A percentile compares a stretch with the other conserved stretches of the same genome.
Conservation (phyloP, 2,113 vertebrate species). For the Naja naja region DNA sequence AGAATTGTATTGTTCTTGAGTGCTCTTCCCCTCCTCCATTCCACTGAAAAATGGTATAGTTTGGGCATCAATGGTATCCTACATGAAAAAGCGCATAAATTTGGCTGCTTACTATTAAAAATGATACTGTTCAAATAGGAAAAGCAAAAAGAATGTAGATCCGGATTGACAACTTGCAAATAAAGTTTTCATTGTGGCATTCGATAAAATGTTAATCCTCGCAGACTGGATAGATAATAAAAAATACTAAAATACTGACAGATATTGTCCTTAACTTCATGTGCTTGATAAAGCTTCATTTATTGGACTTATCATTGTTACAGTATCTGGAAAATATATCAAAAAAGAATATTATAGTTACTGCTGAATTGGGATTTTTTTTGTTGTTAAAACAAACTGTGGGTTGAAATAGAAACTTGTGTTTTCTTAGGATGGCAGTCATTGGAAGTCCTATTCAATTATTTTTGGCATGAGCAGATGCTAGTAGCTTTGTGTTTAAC, state of each 20-base stretch:
- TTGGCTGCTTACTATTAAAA: neutral
- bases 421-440: conserved; percentile 70
- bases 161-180: conserved; percentile 8
- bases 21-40: neutral
- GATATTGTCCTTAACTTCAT: conserved; percentile 27
- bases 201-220: neutral
- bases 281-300: conserved; percentile 44
- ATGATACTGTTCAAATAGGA: conserved; percentile 5
- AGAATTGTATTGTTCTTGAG: neutral
- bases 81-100: conserved; percentile 24
- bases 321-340: conserved; percentile 59
- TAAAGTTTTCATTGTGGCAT: conserved; percentile 26
- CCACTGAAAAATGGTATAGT: neutral
- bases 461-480: conserved; percentile 63
- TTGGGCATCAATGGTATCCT: neutral
- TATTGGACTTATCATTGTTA: conserved; percentile 49
- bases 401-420: conserved; percentile 64
- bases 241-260: conserved; percentile 19
- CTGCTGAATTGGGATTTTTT: conserved; percentile 65
- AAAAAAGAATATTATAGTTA: conserved; percentile 45
- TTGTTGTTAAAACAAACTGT: conserved; percentile 63
- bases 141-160: neutral
- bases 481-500: conserved; percentile 22
- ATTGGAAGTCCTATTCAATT: conserved; percentile 67
- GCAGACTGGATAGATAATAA: conserved; percentile 11